These are phyloP conservation scores for Typhlichthys eigenmanni DNA, from an alignment of 2,797 vertebrate genomes.

Conservation along the genomic window DNA sequence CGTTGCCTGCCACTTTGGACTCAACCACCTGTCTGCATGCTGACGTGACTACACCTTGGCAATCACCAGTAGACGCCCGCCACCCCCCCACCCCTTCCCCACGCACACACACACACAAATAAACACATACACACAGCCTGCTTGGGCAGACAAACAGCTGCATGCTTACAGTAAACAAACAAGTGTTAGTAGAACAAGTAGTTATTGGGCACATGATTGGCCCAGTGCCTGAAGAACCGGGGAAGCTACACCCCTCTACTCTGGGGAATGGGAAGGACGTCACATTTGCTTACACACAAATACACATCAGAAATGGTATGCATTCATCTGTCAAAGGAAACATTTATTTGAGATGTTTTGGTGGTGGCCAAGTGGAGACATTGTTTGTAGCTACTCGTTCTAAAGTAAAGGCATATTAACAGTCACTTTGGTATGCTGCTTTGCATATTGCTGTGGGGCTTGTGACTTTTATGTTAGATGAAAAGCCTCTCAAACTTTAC, in stretches of 20 bases:
- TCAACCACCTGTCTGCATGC: slow-evolving; percentile 39
- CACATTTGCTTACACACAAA: slow-evolving; percentile 7
- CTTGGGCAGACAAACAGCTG: not conserved
- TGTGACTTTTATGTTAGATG: slow-evolving; percentile 52
- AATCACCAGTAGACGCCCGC: slow-evolving; percentile 16
- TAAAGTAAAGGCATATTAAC: slow-evolving; percentile 46
- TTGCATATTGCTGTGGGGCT: slow-evolving; percentile 41
- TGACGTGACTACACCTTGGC: slow-evolving; percentile 32
- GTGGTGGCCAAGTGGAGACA: slow-evolving; percentile 36
- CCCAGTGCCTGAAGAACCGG: slow-evolving; percentile 32
- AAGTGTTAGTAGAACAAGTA: slow-evolving; percentile 9
- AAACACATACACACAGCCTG: not conserved
- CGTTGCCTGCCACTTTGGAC: slow-evolving; percentile 16
- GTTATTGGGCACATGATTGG: not conserved
- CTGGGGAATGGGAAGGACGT: slow-evolving; percentile 17
- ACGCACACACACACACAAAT: too few relatives aligned
- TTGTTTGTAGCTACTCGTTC: slow-evolving; percentile 46
- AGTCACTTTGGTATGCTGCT: slow-evolving; percentile 38
- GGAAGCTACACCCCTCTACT: not conserved
- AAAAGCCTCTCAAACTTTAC: slow-evolving; percentile 40
- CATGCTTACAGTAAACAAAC: slow-evolving; percentile 16
- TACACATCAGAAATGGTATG: not conserved
- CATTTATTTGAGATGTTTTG: slow-evolving; percentile 1
- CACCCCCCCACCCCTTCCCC: not conserved
- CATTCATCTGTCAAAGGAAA: too few relatives aligned